Base-by-base conservation (phyloP, 2,888 invertebrate species). In the Helobdella robusta region DNA sequence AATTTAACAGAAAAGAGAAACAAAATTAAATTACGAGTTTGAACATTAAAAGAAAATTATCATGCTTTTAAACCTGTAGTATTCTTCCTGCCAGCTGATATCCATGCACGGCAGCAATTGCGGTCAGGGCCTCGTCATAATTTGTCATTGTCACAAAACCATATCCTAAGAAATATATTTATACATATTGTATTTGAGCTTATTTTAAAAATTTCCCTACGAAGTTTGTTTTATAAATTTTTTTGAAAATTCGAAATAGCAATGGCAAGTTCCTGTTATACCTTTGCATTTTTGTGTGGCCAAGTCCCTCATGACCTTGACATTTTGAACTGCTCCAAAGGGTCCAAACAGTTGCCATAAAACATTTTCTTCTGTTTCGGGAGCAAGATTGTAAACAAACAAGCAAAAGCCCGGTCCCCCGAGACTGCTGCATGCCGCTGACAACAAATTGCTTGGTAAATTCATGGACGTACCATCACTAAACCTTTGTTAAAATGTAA, bases 111-210 rank as follows among this genome's bases (percentile, higher is more conserved):
- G 91, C 91, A 82, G 92, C 91, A 78, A 94, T 93, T 73, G 94
- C 94, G 75, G 91, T 89, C 71, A 92, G 87, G 68, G 94, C 91
- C 82, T 95, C 94, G 77, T 94, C 93, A 79, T 94, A 94, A 82
- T 92, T 92, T 79, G 92, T 92, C 94, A 95, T 94, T 72, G 93
- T 93, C 73, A 95, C 93, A 81, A 94, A 94, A 73, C 93, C 94
- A 81, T 93, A 94, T 52, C n/a, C n/a, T n/a, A n/a, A n/a, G n/a
- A n/a, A n/a, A n/a, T n/a, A n/a, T n/a, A n/a, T n/a, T n/a, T n/a
- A n/a, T n/a, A n/a, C n/a, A n/a, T n/a, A n/a, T n/a, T n/a, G n/a
- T n/a, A n/a, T n/a, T n/a, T n/a, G n/a, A n/a, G n/a, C n/a, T n/a
- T n/a, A n/a, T n/a, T n/a, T n/a, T n/a, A n/a, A n/a, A n/a, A n/a